These are phyloP conservation scores for Aphyosemion australe DNA, from an alignment of 2,113 vertebrate species.

Conservation along the genomic window DNA sequence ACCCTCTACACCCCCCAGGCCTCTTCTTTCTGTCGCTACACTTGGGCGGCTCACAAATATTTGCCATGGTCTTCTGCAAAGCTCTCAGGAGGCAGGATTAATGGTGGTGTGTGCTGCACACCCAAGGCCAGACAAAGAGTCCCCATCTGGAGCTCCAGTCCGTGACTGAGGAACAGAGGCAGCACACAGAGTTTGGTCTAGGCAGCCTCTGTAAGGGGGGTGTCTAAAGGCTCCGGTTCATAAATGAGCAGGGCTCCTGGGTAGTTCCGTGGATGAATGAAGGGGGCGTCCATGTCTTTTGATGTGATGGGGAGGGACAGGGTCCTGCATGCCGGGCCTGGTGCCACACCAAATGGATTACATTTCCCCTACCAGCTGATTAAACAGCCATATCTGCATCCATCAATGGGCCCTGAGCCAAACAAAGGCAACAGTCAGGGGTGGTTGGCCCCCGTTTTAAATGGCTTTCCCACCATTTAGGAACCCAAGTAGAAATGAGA, in stretches of 20 bases:
- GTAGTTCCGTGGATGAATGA: constrained; percentile 57
- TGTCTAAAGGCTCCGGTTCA: constrained; percentile 58
- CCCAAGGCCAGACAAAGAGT: constrained; percentile 62
- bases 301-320: constrained; percentile 50
- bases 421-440: constrained; percentile 39
- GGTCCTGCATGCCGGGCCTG: constrained; percentile 43
- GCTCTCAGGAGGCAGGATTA: constrained; percentile 67
- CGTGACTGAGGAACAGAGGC: constrained; percentile 67
- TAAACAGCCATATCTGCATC: constrained; percentile 70
- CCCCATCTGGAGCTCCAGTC: constrained; percentile 73
- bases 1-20: neutral
- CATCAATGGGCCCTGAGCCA: constrained; percentile 47
- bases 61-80: constrained; percentile 59
- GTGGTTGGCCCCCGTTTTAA: neutral
- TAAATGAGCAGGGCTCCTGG: constrained; percentile 56
- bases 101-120: constrained; percentile 62
- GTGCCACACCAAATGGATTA: constrained; percentile 56
- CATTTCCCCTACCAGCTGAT: constrained; percentile 72
- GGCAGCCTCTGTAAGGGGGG: constrained; percentile 7
- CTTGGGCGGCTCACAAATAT: constrained; percentile 70
- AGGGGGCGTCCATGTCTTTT: constrained; percentile 56
- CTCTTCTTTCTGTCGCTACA: constrained; percentile 58
- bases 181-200: constrained; percentile 58
- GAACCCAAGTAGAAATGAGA: constrained; percentile 7
- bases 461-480: constrained; percentile 9